Evolutionary conservation across 2,113 vertebrate genomes (phyloP).

Genomic region (Ginglymostoma cirratum): DNA sequence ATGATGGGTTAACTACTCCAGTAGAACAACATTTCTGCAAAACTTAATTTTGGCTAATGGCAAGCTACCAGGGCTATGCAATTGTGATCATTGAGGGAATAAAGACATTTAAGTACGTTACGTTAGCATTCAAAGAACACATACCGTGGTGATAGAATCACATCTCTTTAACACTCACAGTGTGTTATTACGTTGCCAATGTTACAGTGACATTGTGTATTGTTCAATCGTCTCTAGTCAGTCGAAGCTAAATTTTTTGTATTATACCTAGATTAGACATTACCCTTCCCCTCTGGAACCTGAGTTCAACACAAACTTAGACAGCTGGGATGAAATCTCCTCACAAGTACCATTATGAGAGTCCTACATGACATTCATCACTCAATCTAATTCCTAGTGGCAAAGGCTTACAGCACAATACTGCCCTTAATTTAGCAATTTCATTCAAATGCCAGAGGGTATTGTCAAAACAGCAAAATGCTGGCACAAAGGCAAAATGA

Average conservation of each 20-base stretch:
- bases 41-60: not conserved
- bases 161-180: not conserved
- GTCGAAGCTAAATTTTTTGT: not conserved
- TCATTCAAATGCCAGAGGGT: not conserved
- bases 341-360: not conserved
- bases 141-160: not conserved
- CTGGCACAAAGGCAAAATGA: not conserved
- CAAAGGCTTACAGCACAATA: not conserved
- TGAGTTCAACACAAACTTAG: not conserved
- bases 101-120: not conserved
- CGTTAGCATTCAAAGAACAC: not conserved
- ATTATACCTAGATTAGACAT: not conserved
- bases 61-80: not conserved
- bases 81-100: not conserved
- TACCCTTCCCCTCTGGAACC: not conserved
- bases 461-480: not conserved
- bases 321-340: not conserved
- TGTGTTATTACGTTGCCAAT: not conserved
- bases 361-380: not conserved
- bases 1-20: not conserved
- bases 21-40: not conserved
- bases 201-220: not conserved
- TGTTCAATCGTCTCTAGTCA: not conserved
- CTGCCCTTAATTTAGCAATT: not conserved
- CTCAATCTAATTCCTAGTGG: not conserved